Evolutionary conservation across 1,140 invertebrate genomes (phyloP).

Genomic region (Phymastichus coffea): DNA sequence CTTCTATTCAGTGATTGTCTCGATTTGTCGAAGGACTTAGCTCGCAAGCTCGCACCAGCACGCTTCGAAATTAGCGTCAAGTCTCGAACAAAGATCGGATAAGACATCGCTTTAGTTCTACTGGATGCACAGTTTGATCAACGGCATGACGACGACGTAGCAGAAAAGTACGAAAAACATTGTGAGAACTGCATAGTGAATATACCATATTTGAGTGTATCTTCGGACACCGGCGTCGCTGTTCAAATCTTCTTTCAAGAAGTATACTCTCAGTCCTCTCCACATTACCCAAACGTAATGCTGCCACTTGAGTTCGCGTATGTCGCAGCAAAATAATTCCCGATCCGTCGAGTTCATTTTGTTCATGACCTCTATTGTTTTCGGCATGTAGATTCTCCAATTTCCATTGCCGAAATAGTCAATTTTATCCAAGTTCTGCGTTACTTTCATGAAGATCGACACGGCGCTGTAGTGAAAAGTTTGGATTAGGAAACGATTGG

Average conservation of each 20-base stretch:
- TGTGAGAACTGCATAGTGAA: neutral
- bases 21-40: too few relatives aligned
- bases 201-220: neutral
- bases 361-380: constrained; percentile 54
- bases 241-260: constrained; percentile 54
- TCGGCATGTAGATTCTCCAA: constrained; percentile 59
- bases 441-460: too few relatives aligned
- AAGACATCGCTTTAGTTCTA: too few relatives aligned
- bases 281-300: constrained; percentile 61
- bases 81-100: too few relatives aligned
- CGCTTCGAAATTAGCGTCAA: too few relatives aligned
- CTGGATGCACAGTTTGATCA: too few relatives aligned
- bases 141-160: too few relatives aligned
- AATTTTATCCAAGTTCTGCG: neutral
- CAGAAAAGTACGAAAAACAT: too few relatives aligned
- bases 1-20: too few relatives aligned
- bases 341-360: constrained; percentile 59
- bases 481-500: too few relatives aligned
- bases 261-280: constrained; percentile 57
- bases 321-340: constrained; percentile 61
- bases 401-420: constrained; percentile 53
- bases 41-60: too few relatives aligned
- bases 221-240: constrained; percentile 25
- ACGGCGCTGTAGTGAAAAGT: too few relatives aligned
- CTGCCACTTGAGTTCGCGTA: constrained; percentile 61